Evolutionary conservation across 2,888 invertebrate genomes (phyloP).

Genomic region (Lagria hirta): DNA sequence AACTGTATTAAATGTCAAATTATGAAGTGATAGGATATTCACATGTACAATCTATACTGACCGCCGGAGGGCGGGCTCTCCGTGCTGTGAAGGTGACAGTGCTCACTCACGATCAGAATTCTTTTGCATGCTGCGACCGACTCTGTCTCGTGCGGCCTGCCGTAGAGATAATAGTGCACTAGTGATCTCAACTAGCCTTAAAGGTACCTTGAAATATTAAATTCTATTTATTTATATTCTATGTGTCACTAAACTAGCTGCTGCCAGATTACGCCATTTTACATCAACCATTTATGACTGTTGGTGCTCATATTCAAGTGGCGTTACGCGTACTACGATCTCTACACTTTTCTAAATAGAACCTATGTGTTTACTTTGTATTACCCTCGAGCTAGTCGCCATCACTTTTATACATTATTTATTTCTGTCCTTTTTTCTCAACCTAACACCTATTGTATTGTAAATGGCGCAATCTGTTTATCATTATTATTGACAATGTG

Average conservation of each 20-base stretch:
- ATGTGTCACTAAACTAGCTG: constrained; percentile 46
- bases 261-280: constrained; percentile 51
- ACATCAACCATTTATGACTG: constrained; percentile 51
- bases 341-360: no score
- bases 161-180: constrained; percentile 51
- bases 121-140: constrained; percentile 35
- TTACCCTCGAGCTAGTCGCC: constrained; percentile 10
- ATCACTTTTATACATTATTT: constrained; percentile 14
- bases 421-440: constrained; percentile 17
- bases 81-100: constrained; percentile 44
- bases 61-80: constrained; percentile 37
- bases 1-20: constrained; percentile 53
- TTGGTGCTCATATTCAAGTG: constrained; percentile 44
- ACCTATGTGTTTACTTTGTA: constrained; percentile 10
- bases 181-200: constrained; percentile 56
- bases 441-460: constrained; percentile 30
- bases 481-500: constrained; percentile 53
- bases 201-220: constrained; percentile 53
- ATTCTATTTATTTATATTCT: constrained; percentile 49
- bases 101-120: constrained; percentile 41
- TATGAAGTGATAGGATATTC: constrained; percentile 49
- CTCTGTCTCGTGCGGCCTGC: constrained; percentile 45
- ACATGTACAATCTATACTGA: constrained; percentile 37
- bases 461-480: constrained; percentile 52
- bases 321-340: no score